Percentiles rank a stretch among this genome's conserved stretches.
Conservation (phyloP, 2,888 invertebrate genomes). For the Eupithecia dodoneata region DNA sequence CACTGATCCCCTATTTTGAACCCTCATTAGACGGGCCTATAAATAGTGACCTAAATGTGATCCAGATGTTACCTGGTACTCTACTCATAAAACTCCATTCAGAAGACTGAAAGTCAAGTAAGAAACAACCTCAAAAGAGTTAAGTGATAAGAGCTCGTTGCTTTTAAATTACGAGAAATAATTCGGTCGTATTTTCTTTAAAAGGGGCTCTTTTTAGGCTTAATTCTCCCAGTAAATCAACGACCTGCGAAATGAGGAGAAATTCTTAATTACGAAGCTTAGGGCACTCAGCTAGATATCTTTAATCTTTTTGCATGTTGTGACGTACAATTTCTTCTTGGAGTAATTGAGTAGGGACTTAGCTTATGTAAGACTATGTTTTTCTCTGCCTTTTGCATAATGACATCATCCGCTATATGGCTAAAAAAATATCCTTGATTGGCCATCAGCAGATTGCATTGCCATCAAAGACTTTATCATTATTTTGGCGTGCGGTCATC, state of each 20-base stretch:
- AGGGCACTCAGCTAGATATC: constrained; percentile 54
- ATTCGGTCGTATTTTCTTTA: constrained; percentile 53
- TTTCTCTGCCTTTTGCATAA: not conserved
- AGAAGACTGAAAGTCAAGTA: constrained; percentile 1
- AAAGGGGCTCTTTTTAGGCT: constrained; percentile 50
- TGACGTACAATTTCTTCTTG: constrained; percentile 8
- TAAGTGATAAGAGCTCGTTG: constrained; percentile 46
- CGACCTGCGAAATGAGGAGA: constrained; percentile 62
- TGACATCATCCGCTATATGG: too few species aligned
- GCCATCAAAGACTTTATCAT: too few species aligned
- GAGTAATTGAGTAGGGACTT: not conserved
- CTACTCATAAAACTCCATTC: not conserved
- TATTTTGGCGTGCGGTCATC: not conserved
- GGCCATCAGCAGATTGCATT: too few species aligned
- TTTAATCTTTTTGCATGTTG: constrained; percentile 58
- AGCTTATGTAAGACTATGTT: not conserved
- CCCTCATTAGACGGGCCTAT: too few species aligned
- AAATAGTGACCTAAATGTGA: too few species aligned
- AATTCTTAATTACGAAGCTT: constrained; percentile 72
- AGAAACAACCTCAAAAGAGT: constrained; percentile 38
- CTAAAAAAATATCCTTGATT: too few species aligned
- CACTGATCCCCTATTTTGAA: too few species aligned
- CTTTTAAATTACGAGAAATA: constrained; percentile 46
- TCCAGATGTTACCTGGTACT: not conserved
- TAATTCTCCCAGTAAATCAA: constrained; percentile 73